Base-by-base conservation (phyloP, 2,113 vertebrate genomes). In the Merops nubicus region DNA sequence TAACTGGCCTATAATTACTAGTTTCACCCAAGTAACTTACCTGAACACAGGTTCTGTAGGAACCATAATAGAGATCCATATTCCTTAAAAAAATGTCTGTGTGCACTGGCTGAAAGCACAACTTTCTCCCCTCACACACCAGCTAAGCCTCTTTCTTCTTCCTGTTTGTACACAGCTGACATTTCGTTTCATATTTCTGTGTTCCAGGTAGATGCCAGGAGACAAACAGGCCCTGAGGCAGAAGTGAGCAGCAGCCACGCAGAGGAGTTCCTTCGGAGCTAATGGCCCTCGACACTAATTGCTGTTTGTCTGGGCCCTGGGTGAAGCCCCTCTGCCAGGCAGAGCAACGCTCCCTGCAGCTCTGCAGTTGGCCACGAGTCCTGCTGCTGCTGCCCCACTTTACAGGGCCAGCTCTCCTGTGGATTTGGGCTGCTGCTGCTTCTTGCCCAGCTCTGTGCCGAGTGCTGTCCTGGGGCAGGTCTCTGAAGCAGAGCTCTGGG, bases 201-300 rank as follows among this genome's bases (percentile, higher is more conserved):
- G 88, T 85, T 85, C 11, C 82, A 88, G 43, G 92, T 79, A 81
- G 83, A 59, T 74, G 42, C 65, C 83, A 77, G 42, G 86, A 81
- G 50, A 96, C 64, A 93, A 96, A 94, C 48, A 89, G 64, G 63
- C 95, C 80, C 70, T 91, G 87, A 93, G 96, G 67, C 80, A 81
- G 74, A 76, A 94, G 72, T 93, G 70, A 67, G 59, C 28, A 77
- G 88, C 60, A 83, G 84, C 40, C 47, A 22, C 36, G 34, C 38
- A 77, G 15, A 38, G 68, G 36, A 81, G 74, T 73, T 95, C 78
- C 93, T 96, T 94, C 70, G 33, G 50, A 75, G 73, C 74, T 91
- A 82, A 96, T 82, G 93, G 73, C 76, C 68, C 96, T 92, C 96
- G 95, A 95, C 85, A 74, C 56, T 96, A 95, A 96, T 93, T 94